Evolutionary conservation across 2,797 vertebrate species (phyloP).

Genomic region (Melanogrammus aeglefinus): DNA sequence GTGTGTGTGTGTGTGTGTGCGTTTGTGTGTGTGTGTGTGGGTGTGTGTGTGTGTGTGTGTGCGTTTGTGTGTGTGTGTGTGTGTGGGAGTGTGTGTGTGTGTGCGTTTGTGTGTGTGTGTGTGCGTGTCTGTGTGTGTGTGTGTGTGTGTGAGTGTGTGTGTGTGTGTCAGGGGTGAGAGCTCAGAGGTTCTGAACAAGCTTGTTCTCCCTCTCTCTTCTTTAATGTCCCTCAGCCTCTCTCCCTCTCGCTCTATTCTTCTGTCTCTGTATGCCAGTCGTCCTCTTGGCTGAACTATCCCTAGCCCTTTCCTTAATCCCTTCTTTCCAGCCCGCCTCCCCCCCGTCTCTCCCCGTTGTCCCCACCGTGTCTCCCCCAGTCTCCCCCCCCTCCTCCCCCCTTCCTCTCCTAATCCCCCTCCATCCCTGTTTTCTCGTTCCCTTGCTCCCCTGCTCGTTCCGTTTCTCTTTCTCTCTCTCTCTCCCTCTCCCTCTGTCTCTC

Average conservation of each 20-base stretch:
- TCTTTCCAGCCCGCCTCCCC: no score
- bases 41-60: constrained; percentile 48
- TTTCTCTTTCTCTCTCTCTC: not conserved
- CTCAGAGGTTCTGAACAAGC: constrained; percentile 80
- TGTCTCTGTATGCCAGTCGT: constrained; percentile 21
- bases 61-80: no score
- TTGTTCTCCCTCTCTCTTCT: constrained; percentile 74
- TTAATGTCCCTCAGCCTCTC: constrained; percentile 64
- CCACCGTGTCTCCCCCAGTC: not conserved
- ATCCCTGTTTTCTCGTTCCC: constrained; percentile 15
- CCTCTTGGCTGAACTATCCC: constrained; percentile 19
- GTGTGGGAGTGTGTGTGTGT: constrained; percentile 40
- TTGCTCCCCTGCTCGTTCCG: constrained; percentile 13
- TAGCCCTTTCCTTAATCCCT: constrained; percentile 12
- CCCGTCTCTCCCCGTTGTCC: constrained; percentile 4
- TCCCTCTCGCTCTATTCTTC: constrained; percentile 37
- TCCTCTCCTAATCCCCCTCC: not conserved
- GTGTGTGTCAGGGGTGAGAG: constrained; percentile 72
- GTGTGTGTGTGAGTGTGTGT: constrained; percentile 21
- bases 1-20: not conserved
- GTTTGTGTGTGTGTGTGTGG: not conserved
- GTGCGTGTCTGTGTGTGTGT: not conserved
- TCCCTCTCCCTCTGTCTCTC: constrained; percentile 12
- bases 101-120: constrained; percentile 41
- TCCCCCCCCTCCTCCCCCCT: not conserved